Conservation (phyloP, 2,113 vertebrate genomes). For the Eulemur macaco region DNA sequence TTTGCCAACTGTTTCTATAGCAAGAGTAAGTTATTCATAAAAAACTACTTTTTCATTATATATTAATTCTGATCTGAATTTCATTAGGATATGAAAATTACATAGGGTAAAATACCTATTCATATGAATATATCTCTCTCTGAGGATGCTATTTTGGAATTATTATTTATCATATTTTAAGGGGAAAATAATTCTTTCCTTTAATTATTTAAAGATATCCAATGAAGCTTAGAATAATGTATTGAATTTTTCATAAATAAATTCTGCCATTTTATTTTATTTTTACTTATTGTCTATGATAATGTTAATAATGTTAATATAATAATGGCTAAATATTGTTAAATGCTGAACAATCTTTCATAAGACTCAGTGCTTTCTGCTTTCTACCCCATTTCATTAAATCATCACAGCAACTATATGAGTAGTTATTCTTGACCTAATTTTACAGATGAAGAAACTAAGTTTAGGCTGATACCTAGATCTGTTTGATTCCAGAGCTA, state of each 20-base stretch:
- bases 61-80: conserved; percentile 64
- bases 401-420: background rate
- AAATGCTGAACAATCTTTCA: background rate
- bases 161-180: conserved; percentile 62
- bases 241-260: conserved; percentile 45
- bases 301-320: background rate
- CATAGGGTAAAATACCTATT: conserved; percentile 56
- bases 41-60: conserved; percentile 54
- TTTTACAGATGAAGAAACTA: background rate
- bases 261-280: background rate
- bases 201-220: conserved; percentile 35
- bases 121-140: conserved; percentile 54
- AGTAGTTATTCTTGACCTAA: background rate
- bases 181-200: conserved; percentile 51
- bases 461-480: background rate
- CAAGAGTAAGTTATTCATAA: conserved; percentile 56
- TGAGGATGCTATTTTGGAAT: conserved; percentile 52
- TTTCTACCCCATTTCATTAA: background rate
- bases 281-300: conserved; percentile 47
- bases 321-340: background rate
- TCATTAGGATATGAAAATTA: conserved; percentile 67
- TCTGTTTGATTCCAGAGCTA: background rate
- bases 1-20: conserved; percentile 16
- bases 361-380: background rate
- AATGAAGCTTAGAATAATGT: conserved; percentile 30